These are phyloP conservation scores for Harpegnathos saltator DNA, from an alignment of 1,140 invertebrate genomes.

Conservation along the genomic window DNA sequence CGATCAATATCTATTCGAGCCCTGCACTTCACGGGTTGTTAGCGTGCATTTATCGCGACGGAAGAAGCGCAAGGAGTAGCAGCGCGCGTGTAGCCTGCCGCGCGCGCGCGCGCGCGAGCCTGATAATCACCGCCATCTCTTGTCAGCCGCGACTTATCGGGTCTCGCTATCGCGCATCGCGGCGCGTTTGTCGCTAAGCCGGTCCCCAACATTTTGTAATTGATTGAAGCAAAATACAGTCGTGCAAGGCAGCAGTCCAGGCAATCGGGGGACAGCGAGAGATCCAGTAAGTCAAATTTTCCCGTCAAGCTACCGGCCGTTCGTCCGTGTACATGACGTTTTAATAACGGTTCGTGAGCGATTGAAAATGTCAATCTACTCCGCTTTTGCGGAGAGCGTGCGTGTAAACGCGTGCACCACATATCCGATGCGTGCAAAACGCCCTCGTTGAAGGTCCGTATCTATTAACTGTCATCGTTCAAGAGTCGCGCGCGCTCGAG, in stretches of 20 bases:
- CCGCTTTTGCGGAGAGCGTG: constrained; percentile 50
- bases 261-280: constrained; percentile 53
- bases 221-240: constrained; percentile 58
- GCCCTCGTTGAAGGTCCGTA: constrained; percentile 28
- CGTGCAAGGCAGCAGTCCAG: constrained; percentile 40
- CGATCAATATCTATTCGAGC: constrained; percentile 40
- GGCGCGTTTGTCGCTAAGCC: constrained; percentile 41
- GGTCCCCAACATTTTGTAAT: constrained; percentile 47
- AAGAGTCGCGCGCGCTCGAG: background rate
- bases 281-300: constrained; percentile 61
- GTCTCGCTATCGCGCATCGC: constrained; percentile 33
- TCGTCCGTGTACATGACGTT: constrained; percentile 59
- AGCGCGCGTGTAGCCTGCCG: no score
- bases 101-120: no score
- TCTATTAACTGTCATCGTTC: constrained; percentile 41
- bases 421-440: constrained; percentile 49
- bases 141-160: constrained; percentile 51
- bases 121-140: constrained; percentile 56
- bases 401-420: constrained; percentile 48
- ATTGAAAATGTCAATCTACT: constrained; percentile 62
- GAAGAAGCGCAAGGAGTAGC: constrained; percentile 33
- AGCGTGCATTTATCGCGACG: constrained; percentile 32
- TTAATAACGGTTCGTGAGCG: constrained; percentile 60
- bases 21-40: constrained; percentile 28
- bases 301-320: constrained; percentile 49